Evolutionary conservation across 2,888 invertebrate genomes (phyloP), one percentile per base, ranked within the genome.

Genomic region (Drosophila limbata): DNA sequence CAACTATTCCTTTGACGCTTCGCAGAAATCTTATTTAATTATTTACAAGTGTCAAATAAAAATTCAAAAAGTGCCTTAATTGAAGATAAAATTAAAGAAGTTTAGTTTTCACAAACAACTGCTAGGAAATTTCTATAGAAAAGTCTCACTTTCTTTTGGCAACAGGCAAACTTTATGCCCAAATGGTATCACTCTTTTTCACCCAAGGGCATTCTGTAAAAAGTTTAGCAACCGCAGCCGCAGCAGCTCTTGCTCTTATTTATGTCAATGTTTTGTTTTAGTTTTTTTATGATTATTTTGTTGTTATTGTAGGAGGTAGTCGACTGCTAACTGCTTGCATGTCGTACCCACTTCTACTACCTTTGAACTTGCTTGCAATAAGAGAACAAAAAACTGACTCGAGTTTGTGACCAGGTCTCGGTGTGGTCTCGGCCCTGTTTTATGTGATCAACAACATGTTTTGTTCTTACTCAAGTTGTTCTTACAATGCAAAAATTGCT

Each of bases 401-500:
- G 61, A 61, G 53, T 52, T 64, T 50, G 44, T n/a, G 62, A 63
- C 63, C 28, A 56, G 19, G 66, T 63, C 25, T 42, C 47, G 33
- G n/a, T 63, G 44, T 79, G 55, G 44, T 69, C 63, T 68, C 55
- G 56, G 69, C 77, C 65, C 66, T 71, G 84, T 69, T 86, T 81
- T 88, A 64, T 86, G 81, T 85, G 87, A 85, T 85, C 88, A 87
- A 85, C 88, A 85, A 89, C 89, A 76, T 89, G 85, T 87, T 88
- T 89, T 84, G 87, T 81, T 79, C 72, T 71, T 71, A 66, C 70
- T 66, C 68, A 81, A 79, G 82, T 77, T 81, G 71, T 78, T 73
- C 40, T 42, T 55, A 77, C 67, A 64, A 64, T 78, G 82, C 65
- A 85, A 70, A 81, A 86, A 84, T 78, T 76, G 79, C 69, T 62